phyloP scores from a whole-genome alignment of 2,113 vertebrate genomes.

The Uria aalge region DNA sequence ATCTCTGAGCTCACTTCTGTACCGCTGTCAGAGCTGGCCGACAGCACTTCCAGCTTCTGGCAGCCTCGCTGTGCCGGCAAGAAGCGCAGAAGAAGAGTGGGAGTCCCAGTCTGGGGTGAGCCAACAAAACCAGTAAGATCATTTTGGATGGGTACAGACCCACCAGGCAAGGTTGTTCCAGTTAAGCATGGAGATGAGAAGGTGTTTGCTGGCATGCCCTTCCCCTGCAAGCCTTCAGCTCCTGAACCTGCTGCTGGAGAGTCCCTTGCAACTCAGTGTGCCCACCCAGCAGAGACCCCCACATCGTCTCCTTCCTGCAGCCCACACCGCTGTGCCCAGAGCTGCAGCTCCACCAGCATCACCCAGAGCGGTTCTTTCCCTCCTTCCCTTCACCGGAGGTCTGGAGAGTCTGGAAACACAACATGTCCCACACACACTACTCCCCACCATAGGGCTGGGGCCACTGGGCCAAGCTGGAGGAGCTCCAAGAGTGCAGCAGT shows the following conservation, averaged over 20 bases:
- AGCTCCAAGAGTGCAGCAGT: background rate
- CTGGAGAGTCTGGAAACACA: background rate
- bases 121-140: background rate
- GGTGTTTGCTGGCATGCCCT: background rate
- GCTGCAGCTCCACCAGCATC: background rate
- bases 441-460: background rate
- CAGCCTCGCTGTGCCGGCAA: background rate
- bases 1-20: background rate
- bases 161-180: background rate
- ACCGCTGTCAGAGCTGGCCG: background rate
- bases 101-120: background rate
- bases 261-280: background rate
- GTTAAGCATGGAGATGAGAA: background rate
- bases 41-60: background rate
- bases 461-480: background rate
- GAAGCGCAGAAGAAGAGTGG: background rate
- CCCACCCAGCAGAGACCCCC: accelerated
- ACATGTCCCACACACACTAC: background rate
- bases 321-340: accelerated
- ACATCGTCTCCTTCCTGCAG: background rate
- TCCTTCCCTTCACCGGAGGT: background rate
- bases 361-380: background rate
- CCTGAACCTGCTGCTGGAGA: background rate
- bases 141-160: background rate
- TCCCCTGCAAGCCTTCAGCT: background rate